A percentile compares a stretch with the other conserved stretches of the same genome.
These are phyloP conservation scores for Mactromeris polynyma DNA, from an alignment of 2,888 invertebrate genomes.

Conservation along the genomic window DNA sequence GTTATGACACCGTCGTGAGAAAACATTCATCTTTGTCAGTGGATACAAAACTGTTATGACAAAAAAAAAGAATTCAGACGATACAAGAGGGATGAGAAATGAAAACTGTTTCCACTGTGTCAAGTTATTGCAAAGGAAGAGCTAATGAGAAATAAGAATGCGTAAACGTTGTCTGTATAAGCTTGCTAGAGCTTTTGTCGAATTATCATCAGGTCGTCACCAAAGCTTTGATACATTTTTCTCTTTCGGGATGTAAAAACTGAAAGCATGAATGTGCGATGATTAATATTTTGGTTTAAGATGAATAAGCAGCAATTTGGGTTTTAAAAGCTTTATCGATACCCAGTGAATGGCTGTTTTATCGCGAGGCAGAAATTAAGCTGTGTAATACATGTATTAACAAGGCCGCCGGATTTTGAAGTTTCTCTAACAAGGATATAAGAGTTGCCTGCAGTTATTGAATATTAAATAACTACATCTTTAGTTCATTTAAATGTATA, in stretches of 20 bases:
- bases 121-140: conserved; percentile 52
- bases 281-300: conserved; percentile 15
- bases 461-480: no score
- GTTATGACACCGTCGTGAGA: conserved; percentile 70
- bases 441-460: no score
- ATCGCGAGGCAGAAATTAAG: background rate
- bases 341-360: background rate
- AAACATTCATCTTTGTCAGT: conserved; percentile 68
- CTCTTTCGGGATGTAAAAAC: conserved; percentile 14
- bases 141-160: conserved; percentile 51
- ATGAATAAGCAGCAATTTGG: conserved; percentile 12
- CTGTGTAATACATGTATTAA: no score
- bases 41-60: conserved; percentile 68
- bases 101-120: conserved; percentile 52
- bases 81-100: conserved; percentile 41
- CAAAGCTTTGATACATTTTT: conserved; percentile 14
- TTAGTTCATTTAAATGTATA: no score
- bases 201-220: conserved; percentile 19
- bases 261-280: background rate
- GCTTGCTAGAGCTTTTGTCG: conserved; percentile 9
- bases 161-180: conserved; percentile 38
- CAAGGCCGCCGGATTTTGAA: no score
- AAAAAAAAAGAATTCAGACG: conserved; percentile 57
- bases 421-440: no score
- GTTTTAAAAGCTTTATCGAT: conserved; percentile 10